A percentile compares a stretch with the other conserved stretches of the same genome.
Conservation (phyloP, 2,797 vertebrate genomes). For the Malacoraja senta region DNA sequence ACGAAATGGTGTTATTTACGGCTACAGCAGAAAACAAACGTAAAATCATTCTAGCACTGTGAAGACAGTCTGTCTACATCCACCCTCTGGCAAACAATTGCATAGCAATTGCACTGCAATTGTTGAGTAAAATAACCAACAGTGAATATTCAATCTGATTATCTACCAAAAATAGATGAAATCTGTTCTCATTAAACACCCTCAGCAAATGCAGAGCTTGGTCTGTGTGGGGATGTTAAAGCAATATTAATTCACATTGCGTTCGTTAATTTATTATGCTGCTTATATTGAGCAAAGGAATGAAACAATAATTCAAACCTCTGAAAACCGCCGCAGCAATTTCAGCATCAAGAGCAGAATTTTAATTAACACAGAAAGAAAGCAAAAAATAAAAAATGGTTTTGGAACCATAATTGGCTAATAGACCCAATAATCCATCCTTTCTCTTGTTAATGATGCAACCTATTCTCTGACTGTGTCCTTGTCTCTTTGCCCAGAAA, state of each 20-base stretch:
- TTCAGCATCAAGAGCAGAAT: not conserved
- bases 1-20: not conserved
- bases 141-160: not conserved
- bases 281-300: not conserved
- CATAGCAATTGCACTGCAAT: not conserved
- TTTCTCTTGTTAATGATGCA: not conserved
- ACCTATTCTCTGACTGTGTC: not conserved
- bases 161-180: not conserved
- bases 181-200: not conserved
- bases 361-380: conserved; percentile 1
- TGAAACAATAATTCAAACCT: not conserved
- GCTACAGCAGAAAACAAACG: not conserved
- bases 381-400: not conserved
- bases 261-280: not conserved
- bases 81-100: not conserved
- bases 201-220: not conserved
- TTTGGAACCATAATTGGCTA: not conserved
- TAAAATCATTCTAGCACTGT: not conserved
- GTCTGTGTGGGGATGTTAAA: no score
- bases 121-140: not conserved
- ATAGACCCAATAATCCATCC: not conserved
- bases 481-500: not conserved
- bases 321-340: not conserved
- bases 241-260: not conserved
- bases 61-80: not conserved